Base-by-base conservation (phyloP, 2,113 vertebrate species). In the Pelecanoides urinatrix region DNA sequence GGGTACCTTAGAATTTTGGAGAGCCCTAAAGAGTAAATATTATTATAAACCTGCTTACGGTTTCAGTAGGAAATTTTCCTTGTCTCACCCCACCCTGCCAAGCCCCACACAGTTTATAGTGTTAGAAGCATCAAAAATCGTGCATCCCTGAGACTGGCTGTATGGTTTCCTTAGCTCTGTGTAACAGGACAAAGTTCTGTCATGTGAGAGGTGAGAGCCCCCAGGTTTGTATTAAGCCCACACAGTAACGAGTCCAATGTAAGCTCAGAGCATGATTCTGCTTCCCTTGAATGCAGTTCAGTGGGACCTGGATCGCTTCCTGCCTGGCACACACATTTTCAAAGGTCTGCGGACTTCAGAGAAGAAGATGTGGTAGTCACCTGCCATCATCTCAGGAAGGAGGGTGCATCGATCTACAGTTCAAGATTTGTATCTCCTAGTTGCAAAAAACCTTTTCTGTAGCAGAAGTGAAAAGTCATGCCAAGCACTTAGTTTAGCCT, bases 201-300 rank as follows among this genome's bases (percentile, higher is more conserved):
- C 16, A 17, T 4, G 25, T 9, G 29, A 53, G 55, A 72, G 21
- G 30, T 59, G 74, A 68, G 67, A 88, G 21, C 38, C 13, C 30
- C 22, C 5, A 7, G 21, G 13, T 52, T 67, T 73, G 15, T 40
- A 4, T 81, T 23, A 44, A 82, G 16, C 20, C 49, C 49, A 32
- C 17, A 47, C 1, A 6, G 26, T 32, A 52, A 66, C 0, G 0
- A 70, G 21, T 63, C 59, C 38, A 53, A 4, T 0, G 2, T 32
- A 34, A 76, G 45, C 25, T 49, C 52, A 11, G 66, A 82, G 45
- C 13, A 4, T 10, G 29, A 27, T 45, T 65, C 62, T 49, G 34
- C 22, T 89, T 82, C 53, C 45, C 40, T 32, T 42, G 52, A 76
- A 56, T 75, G 56, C 47, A 56, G 26, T 82, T 88, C 62, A 61